Percentiles rank a stretch among this genome's conserved stretches.
Conservation (phyloP, 2,888 invertebrate genomes). For the Drosophila barbarae region DNA sequence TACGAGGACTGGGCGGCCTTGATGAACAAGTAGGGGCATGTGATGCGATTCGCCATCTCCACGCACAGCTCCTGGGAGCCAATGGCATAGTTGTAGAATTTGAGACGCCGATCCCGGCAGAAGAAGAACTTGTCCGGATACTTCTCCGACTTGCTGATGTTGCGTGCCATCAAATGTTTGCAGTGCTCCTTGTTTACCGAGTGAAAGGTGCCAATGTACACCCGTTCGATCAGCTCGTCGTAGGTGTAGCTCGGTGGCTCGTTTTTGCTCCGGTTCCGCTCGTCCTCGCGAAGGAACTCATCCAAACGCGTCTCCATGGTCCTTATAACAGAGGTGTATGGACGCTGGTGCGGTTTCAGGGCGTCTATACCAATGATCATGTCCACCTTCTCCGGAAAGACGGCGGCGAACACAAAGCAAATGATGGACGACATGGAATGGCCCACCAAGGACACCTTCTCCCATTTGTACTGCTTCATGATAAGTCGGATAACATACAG, state of each 20-base stretch:
- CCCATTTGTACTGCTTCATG: conserved; percentile 85
- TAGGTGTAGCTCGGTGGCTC: conserved; percentile 84
- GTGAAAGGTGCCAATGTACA: conserved; percentile 82
- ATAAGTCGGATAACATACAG: conserved; percentile 82
- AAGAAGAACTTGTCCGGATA: conserved; percentile 84
- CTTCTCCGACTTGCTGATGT: conserved; percentile 81
- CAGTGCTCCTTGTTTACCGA: conserved; percentile 82
- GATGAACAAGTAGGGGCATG: conserved; percentile 84
- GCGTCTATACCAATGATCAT: conserved; percentile 78
- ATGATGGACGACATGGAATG: conserved; percentile 86
- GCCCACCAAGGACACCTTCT: conserved; percentile 84
- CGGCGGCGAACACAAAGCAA: conserved; percentile 83
- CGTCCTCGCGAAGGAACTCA: conserved; percentile 80
- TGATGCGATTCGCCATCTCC: conserved; percentile 82
- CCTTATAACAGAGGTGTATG: conserved; percentile 69
- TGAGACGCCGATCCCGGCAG: conserved; percentile 85
- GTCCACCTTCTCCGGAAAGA: conserved; percentile 81
- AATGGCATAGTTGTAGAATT: conserved; percentile 79
- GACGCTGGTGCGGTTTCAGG: conserved; percentile 76
- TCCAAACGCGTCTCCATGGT: conserved; percentile 79
- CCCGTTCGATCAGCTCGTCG: conserved; percentile 83
- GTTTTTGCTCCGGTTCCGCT: conserved; percentile 76
- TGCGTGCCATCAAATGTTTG: conserved; percentile 82
- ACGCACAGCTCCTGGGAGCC: conserved; percentile 81
- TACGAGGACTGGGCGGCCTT: conserved; percentile 83